Conservation (phyloP, 2,888 invertebrate genomes). For the Petrophora chlorosata region DNA sequence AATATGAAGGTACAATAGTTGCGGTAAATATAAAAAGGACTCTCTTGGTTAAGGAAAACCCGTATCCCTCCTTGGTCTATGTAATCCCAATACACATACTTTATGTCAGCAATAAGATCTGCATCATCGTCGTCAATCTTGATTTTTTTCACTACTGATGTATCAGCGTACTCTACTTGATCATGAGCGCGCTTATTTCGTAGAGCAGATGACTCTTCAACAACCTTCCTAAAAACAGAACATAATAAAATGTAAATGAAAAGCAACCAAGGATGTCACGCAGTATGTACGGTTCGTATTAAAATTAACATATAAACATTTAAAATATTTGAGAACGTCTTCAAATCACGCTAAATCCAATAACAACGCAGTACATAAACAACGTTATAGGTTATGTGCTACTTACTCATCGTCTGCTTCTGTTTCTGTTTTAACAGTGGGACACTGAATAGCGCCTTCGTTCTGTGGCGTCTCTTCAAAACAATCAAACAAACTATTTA, state of each 20-base stretch:
- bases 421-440: constrained; percentile 50
- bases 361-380: constrained; percentile 25
- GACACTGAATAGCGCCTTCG: constrained; percentile 56
- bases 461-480: constrained; percentile 62
- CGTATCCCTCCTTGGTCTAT: no score
- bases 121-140: constrained; percentile 62
- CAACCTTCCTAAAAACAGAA: constrained; percentile 39
- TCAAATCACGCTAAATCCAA: no score
- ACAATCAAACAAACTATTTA: constrained; percentile 72
- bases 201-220: constrained; percentile 37
- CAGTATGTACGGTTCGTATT: no score
- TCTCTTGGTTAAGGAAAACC: no score
- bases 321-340: no score
- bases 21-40: no score
- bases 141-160: constrained; percentile 53
- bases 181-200: constrained; percentile 66
- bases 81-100: constrained; percentile 55
- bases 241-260: neutral
- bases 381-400: constrained; percentile 49
- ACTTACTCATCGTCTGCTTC: constrained; percentile 56
- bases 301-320: no score
- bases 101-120: constrained; percentile 65
- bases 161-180: constrained; percentile 63
- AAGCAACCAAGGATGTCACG: no score
- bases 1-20: no score